These are phyloP conservation scores for Zophobas morio DNA, from an alignment of 1,140 invertebrate genomes.

Conservation along the genomic window DNA sequence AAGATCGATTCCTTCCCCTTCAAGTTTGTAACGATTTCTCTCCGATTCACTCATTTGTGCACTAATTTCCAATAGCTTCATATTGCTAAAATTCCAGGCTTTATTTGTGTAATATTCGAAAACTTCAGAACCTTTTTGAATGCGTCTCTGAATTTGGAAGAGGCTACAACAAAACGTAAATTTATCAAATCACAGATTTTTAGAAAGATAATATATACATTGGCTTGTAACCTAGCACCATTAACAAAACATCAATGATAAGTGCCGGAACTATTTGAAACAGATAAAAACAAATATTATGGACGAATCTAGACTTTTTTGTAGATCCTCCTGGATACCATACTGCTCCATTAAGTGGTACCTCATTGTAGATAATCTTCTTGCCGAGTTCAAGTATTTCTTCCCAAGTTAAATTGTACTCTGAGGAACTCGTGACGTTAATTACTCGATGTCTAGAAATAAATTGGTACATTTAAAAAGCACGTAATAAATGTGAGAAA, in stretches of 20 bases:
- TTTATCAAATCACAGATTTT: neutral
- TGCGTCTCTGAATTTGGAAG: slow-evolving; percentile 62
- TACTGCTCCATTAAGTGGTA: slow-evolving; percentile 67
- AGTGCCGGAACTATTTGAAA: slow-evolving; percentile 74
- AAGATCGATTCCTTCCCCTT: slow-evolving; percentile 66
- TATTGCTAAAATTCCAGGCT: slow-evolving; percentile 68
- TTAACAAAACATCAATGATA: slow-evolving; percentile 69
- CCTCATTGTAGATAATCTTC: slow-evolving; percentile 64
- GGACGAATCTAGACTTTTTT: slow-evolving; percentile 69
- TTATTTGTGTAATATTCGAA: slow-evolving; percentile 70
- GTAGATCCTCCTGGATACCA: slow-evolving; percentile 74
- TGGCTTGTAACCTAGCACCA: slow-evolving; percentile 71
- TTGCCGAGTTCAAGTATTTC: slow-evolving; percentile 76
- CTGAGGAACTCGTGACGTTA: slow-evolving; percentile 79
- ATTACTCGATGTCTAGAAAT: slow-evolving; percentile 67
- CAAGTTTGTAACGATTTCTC: slow-evolving; percentile 64
- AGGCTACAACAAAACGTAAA: slow-evolving; percentile 47
- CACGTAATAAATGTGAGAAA: neutral
- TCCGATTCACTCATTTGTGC: slow-evolving; percentile 66
- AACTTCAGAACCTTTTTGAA: slow-evolving; percentile 67
- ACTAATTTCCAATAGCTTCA: slow-evolving; percentile 57
- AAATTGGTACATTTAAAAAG: slow-evolving; percentile 36
- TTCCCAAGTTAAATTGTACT: slow-evolving; percentile 80
- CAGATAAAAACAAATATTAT: slow-evolving; percentile 71
- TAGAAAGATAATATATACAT: slow-evolving; percentile 64